phyloP scores from a whole-genome alignment of 2,888 invertebrate genomes.

The Melanchra persicariae region DNA sequence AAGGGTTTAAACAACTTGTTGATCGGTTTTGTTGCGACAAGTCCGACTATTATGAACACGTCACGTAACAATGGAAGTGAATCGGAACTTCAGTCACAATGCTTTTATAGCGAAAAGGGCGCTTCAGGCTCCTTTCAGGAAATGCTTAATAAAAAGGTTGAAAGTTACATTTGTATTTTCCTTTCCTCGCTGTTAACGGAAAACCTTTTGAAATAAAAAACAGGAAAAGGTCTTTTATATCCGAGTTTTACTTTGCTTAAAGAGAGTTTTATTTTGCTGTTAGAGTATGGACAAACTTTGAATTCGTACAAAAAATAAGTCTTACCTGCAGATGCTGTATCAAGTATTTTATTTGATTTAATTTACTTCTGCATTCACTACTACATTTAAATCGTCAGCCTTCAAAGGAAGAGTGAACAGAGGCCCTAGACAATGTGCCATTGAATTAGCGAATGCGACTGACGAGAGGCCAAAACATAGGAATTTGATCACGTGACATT shows the following conservation, averaged over 20 bases:
- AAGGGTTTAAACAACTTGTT: constrained; percentile 83
- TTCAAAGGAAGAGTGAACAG: not conserved
- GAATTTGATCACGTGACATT: too few species aligned
- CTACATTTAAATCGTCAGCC: not conserved
- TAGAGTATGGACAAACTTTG: not conserved
- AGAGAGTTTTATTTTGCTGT: not conserved
- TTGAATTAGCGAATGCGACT: too few species aligned
- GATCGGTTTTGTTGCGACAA: constrained; percentile 80
- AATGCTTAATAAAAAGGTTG: constrained; percentile 38
- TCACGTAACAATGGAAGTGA: constrained; percentile 76
- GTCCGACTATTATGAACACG: constrained; percentile 79
- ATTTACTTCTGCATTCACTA: too few species aligned
- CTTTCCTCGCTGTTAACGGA: not conserved
- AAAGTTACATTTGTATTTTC: constrained; percentile 49
- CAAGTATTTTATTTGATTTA: not conserved
- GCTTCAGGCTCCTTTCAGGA: constrained; percentile 45
- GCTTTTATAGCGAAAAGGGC: constrained; percentile 62
- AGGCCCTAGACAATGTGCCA: too few species aligned
- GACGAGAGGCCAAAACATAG: too few species aligned
- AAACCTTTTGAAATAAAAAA: constrained; percentile 29
- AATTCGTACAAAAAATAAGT: not conserved
- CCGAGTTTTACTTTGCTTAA: not conserved
- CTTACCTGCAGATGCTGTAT: not conserved
- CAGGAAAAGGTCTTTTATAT: constrained; percentile 21
- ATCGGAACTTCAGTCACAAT: constrained; percentile 70